These are phyloP conservation scores for Amblyopsis hoosieri DNA, from an alignment of 2,797 vertebrate genomes.

Conservation along the genomic window DNA sequence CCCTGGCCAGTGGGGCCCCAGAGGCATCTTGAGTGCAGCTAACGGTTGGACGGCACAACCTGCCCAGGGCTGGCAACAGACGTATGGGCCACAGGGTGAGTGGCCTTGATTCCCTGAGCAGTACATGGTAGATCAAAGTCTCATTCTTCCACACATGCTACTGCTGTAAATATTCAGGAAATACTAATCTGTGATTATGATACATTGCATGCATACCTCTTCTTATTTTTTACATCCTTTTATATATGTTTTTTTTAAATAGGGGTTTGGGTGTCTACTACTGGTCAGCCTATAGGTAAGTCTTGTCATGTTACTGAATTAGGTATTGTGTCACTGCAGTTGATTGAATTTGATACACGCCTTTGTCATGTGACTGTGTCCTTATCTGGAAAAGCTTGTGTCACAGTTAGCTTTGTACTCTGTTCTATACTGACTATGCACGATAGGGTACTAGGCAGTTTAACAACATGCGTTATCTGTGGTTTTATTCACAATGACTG, in stretches of 20 bases:
- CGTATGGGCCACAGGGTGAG: slow-evolving; percentile 96
- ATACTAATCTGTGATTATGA: slow-evolving; percentile 14
- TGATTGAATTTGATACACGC: slow-evolving; percentile 28
- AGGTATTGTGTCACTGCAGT: slow-evolving; percentile 10
- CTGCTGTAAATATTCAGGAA: slow-evolving; percentile 18
- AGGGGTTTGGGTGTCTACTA: slow-evolving; percentile 99
- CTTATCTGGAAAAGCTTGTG: slow-evolving; percentile 47
- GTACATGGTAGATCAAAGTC: slow-evolving; percentile 27
- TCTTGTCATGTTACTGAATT: slow-evolving; percentile 16
- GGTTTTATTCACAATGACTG: slow-evolving; percentile 57
- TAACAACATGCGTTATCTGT: slow-evolving; percentile 56
- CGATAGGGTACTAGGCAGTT: slow-evolving; percentile 43
- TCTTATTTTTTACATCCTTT: too few species aligned
- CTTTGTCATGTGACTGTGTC: slow-evolving; percentile 33
- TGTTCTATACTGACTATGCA: slow-evolving; percentile 11
- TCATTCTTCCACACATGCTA: slow-evolving; percentile 17
- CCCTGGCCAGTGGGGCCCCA: slow-evolving; percentile 92
- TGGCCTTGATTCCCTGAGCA: slow-evolving; percentile 57
- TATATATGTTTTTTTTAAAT: slow-evolving; percentile 28
- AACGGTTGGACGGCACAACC: slow-evolving; percentile 98
- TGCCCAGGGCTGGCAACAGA: slow-evolving; percentile 94
- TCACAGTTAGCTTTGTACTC: slow-evolving; percentile 28
- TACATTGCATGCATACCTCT: slow-evolving; percentile 2
- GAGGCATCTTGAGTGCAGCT: slow-evolving; percentile 92
- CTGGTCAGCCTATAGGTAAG: slow-evolving; percentile 94